Percentiles rank a stretch among this genome's conserved stretches.
Conservation (phyloP, 1,140 invertebrate species). For the Solen grandis region DNA sequence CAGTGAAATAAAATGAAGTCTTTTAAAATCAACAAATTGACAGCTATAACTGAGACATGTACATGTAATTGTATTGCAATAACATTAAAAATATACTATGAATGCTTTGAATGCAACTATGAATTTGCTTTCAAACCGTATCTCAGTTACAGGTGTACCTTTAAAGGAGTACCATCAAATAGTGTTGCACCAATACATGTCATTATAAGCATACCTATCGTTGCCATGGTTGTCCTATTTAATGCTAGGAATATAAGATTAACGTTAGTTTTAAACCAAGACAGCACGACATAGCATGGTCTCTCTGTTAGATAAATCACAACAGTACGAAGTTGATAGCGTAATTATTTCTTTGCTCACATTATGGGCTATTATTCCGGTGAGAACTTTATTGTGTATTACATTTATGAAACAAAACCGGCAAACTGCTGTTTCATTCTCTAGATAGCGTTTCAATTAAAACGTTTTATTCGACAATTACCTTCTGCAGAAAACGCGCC, state of each 20-base stretch:
- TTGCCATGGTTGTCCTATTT: no score
- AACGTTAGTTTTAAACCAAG: background rate
- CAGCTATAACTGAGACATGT: background rate
- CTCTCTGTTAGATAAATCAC: no score
- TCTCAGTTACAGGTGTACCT: slow-evolving; percentile 28
- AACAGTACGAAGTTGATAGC: background rate
- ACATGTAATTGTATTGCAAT: background rate
- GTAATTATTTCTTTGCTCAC: background rate
- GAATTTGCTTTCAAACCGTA: slow-evolving; percentile 14
- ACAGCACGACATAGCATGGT: no score
- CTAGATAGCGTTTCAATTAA: background rate
- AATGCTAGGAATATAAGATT: no score
- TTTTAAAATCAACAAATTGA: background rate
- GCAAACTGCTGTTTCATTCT: background rate
- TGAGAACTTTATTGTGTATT: background rate
- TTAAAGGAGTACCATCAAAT: no score
- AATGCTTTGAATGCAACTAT: no score
- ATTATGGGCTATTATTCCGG: background rate
- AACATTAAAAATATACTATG: no score
- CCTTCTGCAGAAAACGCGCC: background rate
- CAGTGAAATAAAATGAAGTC: no score
- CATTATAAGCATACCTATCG: slow-evolving; percentile 25
- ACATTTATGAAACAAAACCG: background rate
- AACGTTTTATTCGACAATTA: background rate
- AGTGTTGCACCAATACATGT: slow-evolving; percentile 32